These are phyloP conservation scores for Pyrochroa serraticornis DNA, from an alignment of 2,888 invertebrate genomes.

Conservation along the genomic window DNA sequence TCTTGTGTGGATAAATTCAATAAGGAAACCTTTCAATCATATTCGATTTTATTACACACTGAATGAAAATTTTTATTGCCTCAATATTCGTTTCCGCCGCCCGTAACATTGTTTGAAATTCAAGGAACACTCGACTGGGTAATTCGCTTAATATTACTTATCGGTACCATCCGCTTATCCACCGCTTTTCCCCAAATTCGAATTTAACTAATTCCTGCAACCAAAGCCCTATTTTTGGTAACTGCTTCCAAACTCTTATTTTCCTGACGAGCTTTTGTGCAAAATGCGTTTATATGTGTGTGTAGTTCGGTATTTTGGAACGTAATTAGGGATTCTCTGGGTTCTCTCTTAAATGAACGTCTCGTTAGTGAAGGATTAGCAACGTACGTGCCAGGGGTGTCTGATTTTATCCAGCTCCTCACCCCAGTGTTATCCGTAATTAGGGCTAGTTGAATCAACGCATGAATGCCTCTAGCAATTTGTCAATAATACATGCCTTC, in stretches of 20 bases:
- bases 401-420: slow-evolving; percentile 45
- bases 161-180: slow-evolving; percentile 17
- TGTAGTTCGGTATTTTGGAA: slow-evolving; percentile 37
- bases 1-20: slow-evolving; percentile 44
- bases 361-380: slow-evolving; percentile 65
- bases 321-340: slow-evolving; percentile 47
- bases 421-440: slow-evolving; percentile 40
- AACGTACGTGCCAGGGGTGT: slow-evolving; percentile 59
- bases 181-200: background rate
- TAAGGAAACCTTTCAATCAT: slow-evolving; percentile 48
- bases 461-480: slow-evolving; percentile 45
- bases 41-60: slow-evolving; percentile 46
- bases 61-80: slow-evolving; percentile 44
- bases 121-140: slow-evolving; percentile 27
- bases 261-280: slow-evolving; percentile 5
- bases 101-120: slow-evolving; percentile 31
- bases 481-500: slow-evolving; percentile 44
- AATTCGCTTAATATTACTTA: slow-evolving; percentile 29
- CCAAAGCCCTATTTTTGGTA: background rate
- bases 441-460: slow-evolving; percentile 45
- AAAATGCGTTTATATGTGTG: slow-evolving; percentile 21
- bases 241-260: slow-evolving; percentile 5
- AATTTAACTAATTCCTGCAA: no score
- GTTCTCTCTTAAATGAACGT: slow-evolving; percentile 50
- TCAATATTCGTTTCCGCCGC: slow-evolving; percentile 34